Base-by-base conservation (phyloP, 1,140 invertebrate genomes). In the Tetramorium alpestre region DNA sequence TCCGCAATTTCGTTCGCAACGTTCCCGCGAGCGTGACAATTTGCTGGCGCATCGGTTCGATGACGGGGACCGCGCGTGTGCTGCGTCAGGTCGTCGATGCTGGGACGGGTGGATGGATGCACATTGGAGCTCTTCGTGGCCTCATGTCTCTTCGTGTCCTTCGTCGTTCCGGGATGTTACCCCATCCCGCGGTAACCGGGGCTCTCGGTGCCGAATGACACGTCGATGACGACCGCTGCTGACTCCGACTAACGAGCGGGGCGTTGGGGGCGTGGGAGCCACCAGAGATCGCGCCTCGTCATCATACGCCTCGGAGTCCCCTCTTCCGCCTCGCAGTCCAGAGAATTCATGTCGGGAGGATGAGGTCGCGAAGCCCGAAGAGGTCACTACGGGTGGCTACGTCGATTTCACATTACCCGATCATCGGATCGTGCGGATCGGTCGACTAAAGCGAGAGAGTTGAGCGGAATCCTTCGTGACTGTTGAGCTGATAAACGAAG, bases 151-250 rank as follows among this genome's bases (percentile, higher is more conserved):
- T 56, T 80, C 86, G 86, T 73, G 81, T 88, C 76, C 89, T 88
- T 81, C 77, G 81, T 77, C 62, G 88, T 86, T 78, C 70, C 77
- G 76, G 81, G 60, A 58, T 90, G 80, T 84, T 75, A 84, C 25
- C 80, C 47, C 62, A 80, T 49, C 75, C 89, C 51, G 25, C 70
- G 86, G 73, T 87, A 88, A 89, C 67, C 87, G 56, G 80, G 88
- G 81, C 89, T 86, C 86, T 80, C 86, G 81, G 90, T 93, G 92
- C 93, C 92, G 93, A 95, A 95, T 95, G 95, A 95, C 95, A 95
- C 93, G 93, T 94, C 94, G 95, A 95, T 95, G 95, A 95, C 94
- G 94, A 94, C 93, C 93, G 93, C 93, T 95, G 95, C 95, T 95
- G 95, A 95, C 94, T 95, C 92, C 70, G 93, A 92, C 92, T 95